Conservation (phyloP, 2,888 invertebrate genomes). For the Acronicta alni region DNA sequence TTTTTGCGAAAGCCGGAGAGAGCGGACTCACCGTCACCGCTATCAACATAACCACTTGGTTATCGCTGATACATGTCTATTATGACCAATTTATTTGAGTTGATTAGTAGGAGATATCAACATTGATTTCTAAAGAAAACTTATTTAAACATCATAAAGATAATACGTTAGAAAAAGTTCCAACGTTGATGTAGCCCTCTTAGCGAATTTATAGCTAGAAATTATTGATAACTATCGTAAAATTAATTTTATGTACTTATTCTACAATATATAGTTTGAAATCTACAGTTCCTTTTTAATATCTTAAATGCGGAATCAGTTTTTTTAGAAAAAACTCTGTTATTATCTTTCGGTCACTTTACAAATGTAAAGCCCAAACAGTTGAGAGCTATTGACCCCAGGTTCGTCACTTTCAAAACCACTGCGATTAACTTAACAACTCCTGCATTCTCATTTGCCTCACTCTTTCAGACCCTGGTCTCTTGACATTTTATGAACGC, state of each 20-base stretch:
- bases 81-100: slow-evolving; percentile 3
- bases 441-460: slow-evolving; percentile 61
- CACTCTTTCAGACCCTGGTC: slow-evolving; percentile 71
- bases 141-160: too few relatives aligned
- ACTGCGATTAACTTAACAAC: slow-evolving; percentile 63
- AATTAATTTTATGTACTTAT: too few relatives aligned
- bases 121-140: slow-evolving; percentile 10
- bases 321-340: too few relatives aligned
- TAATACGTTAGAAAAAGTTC: too few relatives aligned
- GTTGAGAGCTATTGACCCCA: slow-evolving; percentile 21
- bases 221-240: too few relatives aligned
- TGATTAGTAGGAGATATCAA: slow-evolving; percentile 6
- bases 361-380: not conserved
- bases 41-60: slow-evolving; percentile 36
- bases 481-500: slow-evolving; percentile 79
- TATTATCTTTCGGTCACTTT: too few relatives aligned
- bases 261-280: too few relatives aligned
- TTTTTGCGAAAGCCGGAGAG: slow-evolving; percentile 58
- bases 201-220: too few relatives aligned
- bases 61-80: slow-evolving; percentile 17
- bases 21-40: slow-evolving; percentile 24
- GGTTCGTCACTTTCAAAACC: slow-evolving; percentile 31
- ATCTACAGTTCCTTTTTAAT: too few relatives aligned
- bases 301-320: too few relatives aligned
- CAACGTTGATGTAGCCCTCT: too few relatives aligned